These are phyloP conservation scores for Drosophila sproati DNA, from an alignment of 1,140 invertebrate species.

Conservation along the genomic window DNA sequence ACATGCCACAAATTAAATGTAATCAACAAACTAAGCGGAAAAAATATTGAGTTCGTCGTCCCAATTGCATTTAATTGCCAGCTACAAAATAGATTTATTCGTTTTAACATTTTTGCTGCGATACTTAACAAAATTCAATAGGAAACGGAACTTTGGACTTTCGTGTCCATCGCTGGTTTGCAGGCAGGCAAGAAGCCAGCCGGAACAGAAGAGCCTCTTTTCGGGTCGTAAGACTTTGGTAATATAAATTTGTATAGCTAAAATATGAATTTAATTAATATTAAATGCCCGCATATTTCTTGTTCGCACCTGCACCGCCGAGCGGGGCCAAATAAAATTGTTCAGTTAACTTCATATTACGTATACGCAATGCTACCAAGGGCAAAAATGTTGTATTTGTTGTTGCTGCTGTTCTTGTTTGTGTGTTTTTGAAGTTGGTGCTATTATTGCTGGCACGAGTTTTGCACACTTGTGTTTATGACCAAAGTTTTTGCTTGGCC, in stretches of 20 bases:
- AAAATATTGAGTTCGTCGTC: constrained; percentile 25
- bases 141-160: not conserved
- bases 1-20: constrained; percentile 39
- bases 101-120: constrained; percentile 3
- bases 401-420: constrained; percentile 14
- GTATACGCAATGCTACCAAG: constrained; percentile 58
- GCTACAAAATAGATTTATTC: constrained; percentile 37
- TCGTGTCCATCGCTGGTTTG: not conserved
- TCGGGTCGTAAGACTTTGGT: not conserved
- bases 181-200: constrained; percentile 8
- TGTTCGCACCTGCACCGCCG: constrained; percentile 62
- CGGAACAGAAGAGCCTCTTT: not conserved
- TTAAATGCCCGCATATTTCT: constrained; percentile 71
- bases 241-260: constrained; percentile 40
- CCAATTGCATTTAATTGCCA: constrained; percentile 18
- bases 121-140: constrained; percentile 8
- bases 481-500: constrained; percentile 58
- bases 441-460: constrained; percentile 45
- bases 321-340: constrained; percentile 48
- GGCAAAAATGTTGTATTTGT: constrained; percentile 31
- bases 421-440: not conserved
- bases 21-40: constrained; percentile 49
- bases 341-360: constrained; percentile 75
- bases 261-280: constrained; percentile 83
- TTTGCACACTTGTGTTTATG: constrained; percentile 68